Base-by-base conservation (phyloP, 2,797 vertebrate species). In the Cygnus olor region DNA sequence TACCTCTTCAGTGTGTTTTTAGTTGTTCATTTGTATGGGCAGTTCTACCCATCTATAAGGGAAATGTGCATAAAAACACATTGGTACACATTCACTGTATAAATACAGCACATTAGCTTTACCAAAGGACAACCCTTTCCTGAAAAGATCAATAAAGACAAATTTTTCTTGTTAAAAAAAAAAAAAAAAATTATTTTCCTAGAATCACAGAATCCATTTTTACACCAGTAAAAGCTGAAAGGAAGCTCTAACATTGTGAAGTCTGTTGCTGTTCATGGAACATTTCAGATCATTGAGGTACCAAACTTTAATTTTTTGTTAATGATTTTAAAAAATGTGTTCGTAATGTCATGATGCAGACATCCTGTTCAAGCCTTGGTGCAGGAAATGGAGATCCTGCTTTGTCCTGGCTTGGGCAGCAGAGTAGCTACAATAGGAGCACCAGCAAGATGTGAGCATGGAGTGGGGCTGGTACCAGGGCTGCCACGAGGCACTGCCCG, bases 401-500 rank as follows among this genome's bases (percentile, higher is more conserved):
- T 80, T 74, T 32, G n/a, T 25, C 36, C 34, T 78, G 61, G 6
- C 36, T 64, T 54, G 45, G 15, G n/a, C 65, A 77, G 56, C 1
- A 9, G 21, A 56, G 36, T 11, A 66, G 6, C 57, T 61, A 25
- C 27, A 64, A 5, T 18, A 56, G 65, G 18, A 92, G 11, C 32
- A 49, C 73, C 57, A 65, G 4, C 11, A 68, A 53, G 16, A 27
- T 3, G 38, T 66, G 25, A 36, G 60, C 5, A 14, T 5, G 20
- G 28, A 80, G 19, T 28, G 51, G 69, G 28, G 13, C 20, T 89
- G 71, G 13, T 38, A 21, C 27, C 40, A 27, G 22, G 28, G 6
- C 42, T 71, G 30, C 36, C 73, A 2, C 8, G 6, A 27, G 42
- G 8, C 15, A 0, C 27, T 63, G 28, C 27, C 14, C 0, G 2